Evolutionary conservation across 2,113 vertebrate species (phyloP), one percentile per base, ranked within the genome.

Genomic region (Solenodon paradoxus): DNA sequence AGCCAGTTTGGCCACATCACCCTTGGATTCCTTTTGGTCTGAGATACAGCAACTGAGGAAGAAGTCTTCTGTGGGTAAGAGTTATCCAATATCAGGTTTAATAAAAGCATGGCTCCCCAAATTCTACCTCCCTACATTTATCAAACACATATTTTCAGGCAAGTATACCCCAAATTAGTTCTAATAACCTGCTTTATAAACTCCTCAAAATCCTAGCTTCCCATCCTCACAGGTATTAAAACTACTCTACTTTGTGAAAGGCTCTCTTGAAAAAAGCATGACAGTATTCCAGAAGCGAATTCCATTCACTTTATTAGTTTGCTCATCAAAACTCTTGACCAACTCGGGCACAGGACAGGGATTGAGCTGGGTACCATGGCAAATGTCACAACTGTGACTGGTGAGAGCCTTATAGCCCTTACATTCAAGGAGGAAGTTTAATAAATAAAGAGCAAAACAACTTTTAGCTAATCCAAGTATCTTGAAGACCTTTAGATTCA

Each of bases 401-500:
- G 16, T n/a, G 59, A 11, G 17, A 71, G 35, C 38, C 49, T 79
- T 19, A 47, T 1, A 40, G 80, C 32, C 1, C n/a, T 86, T 69
- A 69, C 20, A 57, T 66, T n/a, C 30, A 59, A 81, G 40, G 35
- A 11, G 17, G 32, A 9, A 42, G 38, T 81, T 75, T 15, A 64
- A 35, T 5, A 32, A 74, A 45, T 51, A 42, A 69, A 64, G 45
- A 38, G 22, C 7, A 51, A 45, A 35, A 0, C 59, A 10, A 38
- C 9, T 51, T 83, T 88, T 53, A n/a, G 40, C 22, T 53, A 69
- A 90, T 57, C 28, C 28, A 12, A 28, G 38, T 7, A 45, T 77
- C 80, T 81, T 19, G 15, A 92, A 92, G 63, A 55, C 9, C 30
- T 79, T 55, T 75, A 86, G 63, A 38, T 86, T 77, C 42, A 82